A percentile compares a stretch with the other conserved stretches of the same genome.
Evolutionary conservation across 2,113 vertebrate species (phyloP).

Genomic region (Camarhynchus parvulus): DNA sequence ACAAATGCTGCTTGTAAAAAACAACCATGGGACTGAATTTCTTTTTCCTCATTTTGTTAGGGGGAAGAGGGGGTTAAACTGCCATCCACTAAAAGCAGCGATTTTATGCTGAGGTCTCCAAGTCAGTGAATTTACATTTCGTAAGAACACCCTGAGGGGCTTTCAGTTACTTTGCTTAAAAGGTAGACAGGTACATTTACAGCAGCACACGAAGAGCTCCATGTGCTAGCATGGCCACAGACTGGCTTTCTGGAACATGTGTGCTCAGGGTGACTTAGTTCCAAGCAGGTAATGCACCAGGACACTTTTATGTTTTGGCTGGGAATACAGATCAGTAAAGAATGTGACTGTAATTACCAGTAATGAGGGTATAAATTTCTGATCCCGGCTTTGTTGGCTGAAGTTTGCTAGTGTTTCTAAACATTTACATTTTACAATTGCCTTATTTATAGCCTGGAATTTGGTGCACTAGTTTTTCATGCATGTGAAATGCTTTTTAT

Average conservation of each 20-base stretch:
- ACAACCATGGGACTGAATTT: not conserved
- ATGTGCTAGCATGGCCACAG: not conserved
- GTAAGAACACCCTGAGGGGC: constrained; percentile 64
- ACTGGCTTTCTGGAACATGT: not conserved
- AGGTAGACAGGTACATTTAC: constrained; percentile 63
- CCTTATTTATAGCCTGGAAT: constrained; percentile 62
- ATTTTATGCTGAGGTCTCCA: constrained; percentile 69
- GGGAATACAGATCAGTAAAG: constrained; percentile 55
- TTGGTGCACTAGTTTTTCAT: constrained; percentile 40
- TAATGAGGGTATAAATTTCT: constrained; percentile 69
- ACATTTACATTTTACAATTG: constrained; percentile 59
- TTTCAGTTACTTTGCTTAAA: constrained; percentile 69
- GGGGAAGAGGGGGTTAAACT: constrained; percentile 61
- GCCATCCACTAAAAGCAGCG: constrained; percentile 17
- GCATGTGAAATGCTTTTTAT: constrained; percentile 46
- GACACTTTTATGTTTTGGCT: constrained; percentile 61
- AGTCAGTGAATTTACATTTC: constrained; percentile 72
- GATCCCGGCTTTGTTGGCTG: constrained; percentile 42
- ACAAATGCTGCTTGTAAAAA: not conserved
- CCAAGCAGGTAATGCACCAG: constrained; percentile 44
- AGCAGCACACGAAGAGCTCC: not conserved
- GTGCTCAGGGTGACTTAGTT: constrained; percentile 28
- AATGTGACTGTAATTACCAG: constrained; percentile 65
- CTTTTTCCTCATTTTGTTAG: not conserved
- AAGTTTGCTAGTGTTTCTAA: constrained; percentile 53